Base-by-base conservation (phyloP, 2,888 invertebrate species). In the Aleiodes leptofemur region DNA sequence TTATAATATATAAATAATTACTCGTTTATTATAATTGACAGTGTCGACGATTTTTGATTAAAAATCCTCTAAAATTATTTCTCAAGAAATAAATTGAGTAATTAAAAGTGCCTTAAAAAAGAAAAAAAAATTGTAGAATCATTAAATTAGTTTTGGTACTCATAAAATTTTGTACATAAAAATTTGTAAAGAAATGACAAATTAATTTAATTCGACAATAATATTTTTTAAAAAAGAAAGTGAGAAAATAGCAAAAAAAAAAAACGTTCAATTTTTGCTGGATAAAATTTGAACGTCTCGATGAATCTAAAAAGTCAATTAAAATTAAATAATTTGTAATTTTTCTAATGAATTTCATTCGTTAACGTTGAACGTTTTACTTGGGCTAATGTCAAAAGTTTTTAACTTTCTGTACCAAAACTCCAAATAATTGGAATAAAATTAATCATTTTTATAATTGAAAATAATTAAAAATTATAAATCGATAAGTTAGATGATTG, bases 251-350 rank as follows among this genome's bases (percentile, higher is more conserved):
- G 43, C 3, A 9, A 11, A 43, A 43, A 43, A 43, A 43, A 43
- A 16, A 59, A 71, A 71, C 72, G 74, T 76, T 73, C 76, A 80
- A 80, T 79, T 80, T 66, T 80, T 79, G 80, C 79, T 78, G 80
- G 80, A 74, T 80, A 68, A 80, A 80, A 78, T 80, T 80, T 76
- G 69, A 72, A 70, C 71, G 73, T 55, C 14, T 51, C 8, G 11
- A 55, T 56, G 57, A n/a, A 31, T 29, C 16, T 13, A 53, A 69
- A n/a, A 31, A 34, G 38, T 71, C 3, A 31, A 76, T 59, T 50
- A 23, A 71, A 59, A 73, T 34, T 34, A 56, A 77, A 57, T 59
- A 64, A 70, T 70, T 73, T 38, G 38, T 56, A 50, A 59, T 57
- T 57, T n/a, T 43, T 9, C 51, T 31, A 56, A 29, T 73, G 38